A percentile compares a stretch with the other conserved stretches of the same genome.
Evolutionary conservation across 2,797 vertebrate species (phyloP).

Genomic region (Girardinus metallicus): DNA sequence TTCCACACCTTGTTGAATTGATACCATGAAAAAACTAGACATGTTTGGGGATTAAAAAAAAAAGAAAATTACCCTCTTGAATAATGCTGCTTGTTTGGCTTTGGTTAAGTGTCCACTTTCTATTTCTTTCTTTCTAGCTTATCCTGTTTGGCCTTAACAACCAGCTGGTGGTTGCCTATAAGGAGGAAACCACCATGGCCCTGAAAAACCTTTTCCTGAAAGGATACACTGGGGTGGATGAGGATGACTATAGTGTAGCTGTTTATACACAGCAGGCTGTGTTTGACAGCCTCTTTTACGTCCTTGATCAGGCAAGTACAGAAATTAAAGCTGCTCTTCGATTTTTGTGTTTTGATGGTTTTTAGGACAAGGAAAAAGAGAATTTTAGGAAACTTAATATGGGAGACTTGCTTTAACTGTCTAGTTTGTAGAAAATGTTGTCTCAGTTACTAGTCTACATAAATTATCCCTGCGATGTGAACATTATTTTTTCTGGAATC

Average conservation of each 20-base stretch:
- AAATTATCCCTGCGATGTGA: too few species aligned
- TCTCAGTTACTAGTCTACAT: too few species aligned
- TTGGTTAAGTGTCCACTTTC: background rate
- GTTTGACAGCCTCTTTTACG: conserved; percentile 87
- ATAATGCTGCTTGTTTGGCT: background rate
- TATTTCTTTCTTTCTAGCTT: conserved; percentile 76
- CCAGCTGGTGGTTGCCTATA: conserved; percentile 94
- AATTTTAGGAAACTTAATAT: background rate
- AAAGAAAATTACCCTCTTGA: background rate
- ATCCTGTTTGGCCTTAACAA: conserved; percentile 94
- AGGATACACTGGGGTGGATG: conserved; percentile 87
- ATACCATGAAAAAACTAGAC: background rate
- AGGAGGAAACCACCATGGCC: conserved; percentile 90
- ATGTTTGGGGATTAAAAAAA: background rate
- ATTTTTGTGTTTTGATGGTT: background rate
- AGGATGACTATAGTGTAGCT: conserved; percentile 90
- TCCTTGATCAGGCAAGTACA: conserved; percentile 88
- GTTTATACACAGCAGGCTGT: conserved; percentile 87
- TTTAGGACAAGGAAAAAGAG: background rate
- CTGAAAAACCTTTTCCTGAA: conserved; percentile 95
- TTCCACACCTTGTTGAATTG: background rate
- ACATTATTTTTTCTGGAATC: too few species aligned
- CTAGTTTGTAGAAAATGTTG: background rate
- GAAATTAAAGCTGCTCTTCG: background rate
- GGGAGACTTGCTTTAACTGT: background rate